Base-by-base conservation (phyloP, 2,113 vertebrate species). In the Elachura formosa region DNA sequence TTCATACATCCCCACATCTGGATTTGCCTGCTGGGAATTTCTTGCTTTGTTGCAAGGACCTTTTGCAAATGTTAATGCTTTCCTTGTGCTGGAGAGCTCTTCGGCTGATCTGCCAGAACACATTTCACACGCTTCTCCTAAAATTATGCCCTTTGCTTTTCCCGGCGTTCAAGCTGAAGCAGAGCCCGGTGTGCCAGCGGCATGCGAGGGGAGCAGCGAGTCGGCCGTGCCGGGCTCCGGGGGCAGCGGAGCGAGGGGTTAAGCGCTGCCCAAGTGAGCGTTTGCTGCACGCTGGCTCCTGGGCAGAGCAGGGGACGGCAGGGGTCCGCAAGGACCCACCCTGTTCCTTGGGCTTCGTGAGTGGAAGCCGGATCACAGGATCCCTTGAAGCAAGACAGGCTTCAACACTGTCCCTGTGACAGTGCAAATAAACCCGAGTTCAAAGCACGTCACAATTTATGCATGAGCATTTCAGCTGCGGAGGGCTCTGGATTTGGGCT, bases 41-140 rank as follows among this genome's bases (percentile, higher is more conserved):
- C 87, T 89, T 55, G 68, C 89, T 81, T 76, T 87, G 84, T 96
- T 59, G 56, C 64, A 54, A 74, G 95, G 96, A 97, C 95, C 95
- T 96, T 95, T 96, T 68, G 80, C 89, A 96, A 96, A 96, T 97
- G 95, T 96, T 96, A 97, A 97, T 96, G 91, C 69, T 95, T 96
- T 95, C 89, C 69, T 86, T 84, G 89, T 13, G 5, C 83, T 95
- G 95, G 89, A 94, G 86, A 95, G 95, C 92, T 94, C 86, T 81
- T 77, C 23, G 5, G 77, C 84, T 92, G 83, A 96, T 87, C 96
- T 96, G 95, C 95, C 96, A 97, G 83, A 96, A 96, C 94, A 81
- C 92, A 97, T 97, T 97, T 97, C 96, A 95, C 95, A 96, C 56
- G 96, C 96, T 95, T 95, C 88, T 94, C 91, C 96, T 95, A 94